phyloP scores from a whole-genome alignment of 2,113 vertebrate species.

The Hiodon tergisus region DNA sequence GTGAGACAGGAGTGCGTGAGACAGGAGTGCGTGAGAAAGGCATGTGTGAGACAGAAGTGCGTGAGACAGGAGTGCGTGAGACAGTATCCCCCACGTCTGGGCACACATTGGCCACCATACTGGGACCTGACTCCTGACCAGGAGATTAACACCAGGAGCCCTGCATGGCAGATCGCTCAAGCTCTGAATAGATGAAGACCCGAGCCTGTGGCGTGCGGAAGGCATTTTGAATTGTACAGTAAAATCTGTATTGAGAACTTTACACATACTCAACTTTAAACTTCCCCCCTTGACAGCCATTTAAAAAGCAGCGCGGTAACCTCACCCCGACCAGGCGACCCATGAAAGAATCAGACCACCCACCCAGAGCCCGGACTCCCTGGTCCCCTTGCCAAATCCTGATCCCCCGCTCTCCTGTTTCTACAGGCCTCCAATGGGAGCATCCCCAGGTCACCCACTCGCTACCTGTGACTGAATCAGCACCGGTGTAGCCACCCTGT shows the following conservation, averaged over 20 bases:
- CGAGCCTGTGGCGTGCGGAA: conserved; percentile 41
- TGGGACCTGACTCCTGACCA: too few species aligned
- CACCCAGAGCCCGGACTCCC: conserved; percentile 15
- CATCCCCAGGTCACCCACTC: conserved; percentile 30
- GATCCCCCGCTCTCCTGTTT: conserved; percentile 29
- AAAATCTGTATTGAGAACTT: conserved; percentile 35
- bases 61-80: neutral
- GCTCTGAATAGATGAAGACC: conserved; percentile 31
- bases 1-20: neutral
- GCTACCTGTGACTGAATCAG: conserved; percentile 42
- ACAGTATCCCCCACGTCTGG: neutral
- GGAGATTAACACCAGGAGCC: conserved; percentile 20
- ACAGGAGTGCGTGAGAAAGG: neutral
- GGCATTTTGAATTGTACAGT: conserved; percentile 37
- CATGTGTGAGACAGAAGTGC: neutral
- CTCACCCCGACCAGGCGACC: conserved; percentile 20
- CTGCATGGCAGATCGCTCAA: conserved; percentile 37
- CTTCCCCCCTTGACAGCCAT: conserved; percentile 28
- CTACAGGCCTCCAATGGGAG: conserved; percentile 24
- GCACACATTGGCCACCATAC: too few species aligned
- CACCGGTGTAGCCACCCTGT: conserved; percentile 34
- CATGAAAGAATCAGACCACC: conserved; percentile 37
- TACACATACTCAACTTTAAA: neutral
- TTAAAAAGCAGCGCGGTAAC: conserved; percentile 26
- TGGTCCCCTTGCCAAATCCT: neutral